These are phyloP conservation scores for Buceros bicornis DNA, from an alignment of 2,797 vertebrate genomes.

Conservation along the genomic window DNA sequence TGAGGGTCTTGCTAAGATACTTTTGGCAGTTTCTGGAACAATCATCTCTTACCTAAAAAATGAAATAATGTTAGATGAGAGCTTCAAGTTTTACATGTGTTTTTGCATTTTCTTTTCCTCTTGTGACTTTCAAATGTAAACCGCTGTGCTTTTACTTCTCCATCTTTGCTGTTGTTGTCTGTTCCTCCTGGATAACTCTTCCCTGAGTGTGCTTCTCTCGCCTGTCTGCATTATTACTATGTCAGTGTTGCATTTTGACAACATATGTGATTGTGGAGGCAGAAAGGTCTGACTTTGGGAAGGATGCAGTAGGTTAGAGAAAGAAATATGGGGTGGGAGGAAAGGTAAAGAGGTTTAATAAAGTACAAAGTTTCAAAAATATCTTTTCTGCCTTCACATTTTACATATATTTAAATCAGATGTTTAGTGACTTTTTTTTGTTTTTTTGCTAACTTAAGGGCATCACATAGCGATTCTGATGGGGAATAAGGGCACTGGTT, in stretches of 20 bases:
- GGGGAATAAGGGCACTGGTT: neutral
- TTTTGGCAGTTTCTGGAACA: neutral
- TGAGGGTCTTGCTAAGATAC: neutral
- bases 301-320: neutral
- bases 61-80: neutral
- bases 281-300: neutral
- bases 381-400: neutral
- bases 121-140: neutral
- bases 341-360: neutral
- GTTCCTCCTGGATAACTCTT: neutral
- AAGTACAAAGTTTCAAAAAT: neutral
- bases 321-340: neutral
- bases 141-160: neutral
- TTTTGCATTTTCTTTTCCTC: neutral
- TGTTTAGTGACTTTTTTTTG: neutral
- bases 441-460: neutral
- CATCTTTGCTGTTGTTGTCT: neutral
- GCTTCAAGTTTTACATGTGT: neutral
- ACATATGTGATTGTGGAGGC: rapidly evolving
- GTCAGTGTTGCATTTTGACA: neutral
- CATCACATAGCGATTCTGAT: neutral
- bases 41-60: neutral
- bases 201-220: neutral
- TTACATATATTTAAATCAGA: neutral
- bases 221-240: neutral